Evolutionary conservation across 1,140 invertebrate genomes (phyloP), one percentile per base, ranked within the genome.

Genomic region (Caenorhabditis elegans): DNA sequence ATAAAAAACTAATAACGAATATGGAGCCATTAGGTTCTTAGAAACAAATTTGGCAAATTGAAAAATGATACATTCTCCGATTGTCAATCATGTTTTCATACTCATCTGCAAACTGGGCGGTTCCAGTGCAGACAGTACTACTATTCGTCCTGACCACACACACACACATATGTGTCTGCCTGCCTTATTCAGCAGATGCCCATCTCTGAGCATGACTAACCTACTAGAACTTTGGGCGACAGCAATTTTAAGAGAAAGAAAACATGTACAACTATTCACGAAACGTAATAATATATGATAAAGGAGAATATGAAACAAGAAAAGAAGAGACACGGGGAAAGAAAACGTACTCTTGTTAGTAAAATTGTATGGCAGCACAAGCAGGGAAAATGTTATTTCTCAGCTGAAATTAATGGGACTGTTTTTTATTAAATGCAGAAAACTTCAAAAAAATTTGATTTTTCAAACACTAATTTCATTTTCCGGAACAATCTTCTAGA

Each of bases 311-410:
- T 15, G 11, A 70, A 13, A 22, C 36, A 34, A n/a, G 10, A 11
- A 55, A 26, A 11, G 8, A 11, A 28, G 10, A 17, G 10, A 55
- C 19, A 55, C 3, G 49, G 22, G 49, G 49, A 8, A 13, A 34
- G 28, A 60, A 70, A 70, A 31, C 34, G 60, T 70, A 70, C 60
- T 70, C 60, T 70, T 70, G 43, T 70, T 70, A n/a, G 34, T 17
- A 70, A 43, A 70, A 70, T 70, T 70, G 60, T 70, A 70, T 70
- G 60, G 60, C 60, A 70, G 60, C n/a, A 70, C 60, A 39, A n/a
- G 36, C 31, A 65, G 15, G 55, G n/a, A 15, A 36, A 65, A 65
- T n/a, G 28, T n/a, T n/a, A n/a, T n/a, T n/a, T n/a, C n/a, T n/a
- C n/a, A n/a, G n/a, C n/a, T n/a, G 13, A 31, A 60, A 70, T 70